A percentile compares a stretch with the other conserved stretches of the same genome.
These are phyloP conservation scores for Helarctos malayanus DNA, from an alignment of 2,797 vertebrate genomes.

Conservation along the genomic window DNA sequence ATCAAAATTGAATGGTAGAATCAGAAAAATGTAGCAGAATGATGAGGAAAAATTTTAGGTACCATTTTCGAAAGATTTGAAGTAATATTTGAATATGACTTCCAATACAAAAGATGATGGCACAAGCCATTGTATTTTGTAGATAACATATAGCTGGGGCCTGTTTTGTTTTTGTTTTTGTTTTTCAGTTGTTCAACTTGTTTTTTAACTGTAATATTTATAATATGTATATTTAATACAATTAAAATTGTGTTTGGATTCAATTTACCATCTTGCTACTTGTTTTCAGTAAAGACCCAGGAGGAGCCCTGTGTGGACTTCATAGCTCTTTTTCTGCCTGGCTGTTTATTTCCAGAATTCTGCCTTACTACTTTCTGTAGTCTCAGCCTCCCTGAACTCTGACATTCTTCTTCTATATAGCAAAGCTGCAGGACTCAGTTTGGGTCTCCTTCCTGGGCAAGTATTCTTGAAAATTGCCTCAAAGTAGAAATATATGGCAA, in stretches of 20 bases:
- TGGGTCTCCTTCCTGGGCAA: neutral
- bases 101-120: neutral
- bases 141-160: neutral
- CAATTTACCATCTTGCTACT: neutral
- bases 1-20: neutral
- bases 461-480: neutral
- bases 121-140: neutral
- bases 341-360: neutral
- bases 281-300: neutral
- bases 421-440: neutral
- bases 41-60: neutral
- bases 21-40: neutral
- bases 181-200: neutral
- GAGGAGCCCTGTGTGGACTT: neutral
- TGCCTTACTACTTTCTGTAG: neutral
- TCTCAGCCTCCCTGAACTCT: neutral
- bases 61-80: neutral
- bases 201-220: neutral
- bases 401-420: neutral
- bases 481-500: neutral
- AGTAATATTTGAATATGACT: neutral
- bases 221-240: neutral
- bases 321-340: neutral
- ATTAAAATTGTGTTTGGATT: neutral
- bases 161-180: neutral